Conservation (phyloP, 2,888 invertebrate genomes). For the Athalia cordata region DNA sequence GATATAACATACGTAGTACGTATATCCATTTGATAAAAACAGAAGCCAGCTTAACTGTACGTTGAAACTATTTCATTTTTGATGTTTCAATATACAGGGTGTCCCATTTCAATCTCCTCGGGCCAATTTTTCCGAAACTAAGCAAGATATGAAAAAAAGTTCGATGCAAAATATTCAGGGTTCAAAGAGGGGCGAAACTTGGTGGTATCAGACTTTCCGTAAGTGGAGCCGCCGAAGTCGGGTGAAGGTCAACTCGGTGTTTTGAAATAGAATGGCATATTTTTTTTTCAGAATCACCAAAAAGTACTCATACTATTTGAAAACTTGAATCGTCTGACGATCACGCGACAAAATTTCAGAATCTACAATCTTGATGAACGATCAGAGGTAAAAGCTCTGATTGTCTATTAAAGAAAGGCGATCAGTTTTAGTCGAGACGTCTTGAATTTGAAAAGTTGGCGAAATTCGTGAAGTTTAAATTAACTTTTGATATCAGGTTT, state of each 20-base stretch:
- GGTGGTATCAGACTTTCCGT: background rate
- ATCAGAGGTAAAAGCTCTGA: too few relatives aligned
- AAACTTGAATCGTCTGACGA: background rate
- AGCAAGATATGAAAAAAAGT: too few relatives aligned
- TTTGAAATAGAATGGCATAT: background rate
- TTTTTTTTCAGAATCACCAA: too few relatives aligned
- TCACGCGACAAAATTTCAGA: background rate
- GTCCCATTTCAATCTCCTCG: too few relatives aligned
- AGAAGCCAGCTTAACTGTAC: conserved; percentile 5
- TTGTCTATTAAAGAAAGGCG: too few relatives aligned
- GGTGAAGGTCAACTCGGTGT: background rate
- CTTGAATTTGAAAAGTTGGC: background rate
- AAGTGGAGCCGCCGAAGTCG: background rate
- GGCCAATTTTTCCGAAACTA: too few relatives aligned
- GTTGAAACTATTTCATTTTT: conserved; percentile 6
- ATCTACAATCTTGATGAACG: background rate
- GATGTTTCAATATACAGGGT: conserved; percentile 8
- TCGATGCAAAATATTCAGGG: too few relatives aligned
- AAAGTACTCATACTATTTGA: too few relatives aligned
- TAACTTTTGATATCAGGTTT: conserved; percentile 32
- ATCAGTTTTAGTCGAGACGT: conserved; percentile 13
- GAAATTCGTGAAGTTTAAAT: conserved; percentile 34
- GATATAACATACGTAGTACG: conserved; percentile 1
- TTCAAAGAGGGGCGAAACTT: background rate
- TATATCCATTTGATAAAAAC: conserved; percentile 11